Evolutionary conservation across 1,140 invertebrate species (phyloP).

Genomic region (Helicoverpa armigera): DNA sequence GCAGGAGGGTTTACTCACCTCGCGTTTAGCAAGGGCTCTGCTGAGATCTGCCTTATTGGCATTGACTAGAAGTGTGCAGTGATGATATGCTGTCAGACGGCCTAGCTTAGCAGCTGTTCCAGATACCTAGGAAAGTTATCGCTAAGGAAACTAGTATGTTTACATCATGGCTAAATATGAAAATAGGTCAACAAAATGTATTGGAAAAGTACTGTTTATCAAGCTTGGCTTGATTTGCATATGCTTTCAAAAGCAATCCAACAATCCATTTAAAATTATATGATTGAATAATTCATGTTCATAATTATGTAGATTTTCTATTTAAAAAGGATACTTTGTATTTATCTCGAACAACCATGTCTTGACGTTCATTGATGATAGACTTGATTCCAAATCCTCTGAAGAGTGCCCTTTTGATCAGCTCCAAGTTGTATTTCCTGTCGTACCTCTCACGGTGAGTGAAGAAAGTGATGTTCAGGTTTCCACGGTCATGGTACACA

Average conservation of each 20-base stretch:
- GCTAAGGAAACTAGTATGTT: slow-evolving; percentile 40
- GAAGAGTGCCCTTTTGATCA: slow-evolving; percentile 93
- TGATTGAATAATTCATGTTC: no score
- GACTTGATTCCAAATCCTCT: slow-evolving; percentile 92
- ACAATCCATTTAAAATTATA: no score
- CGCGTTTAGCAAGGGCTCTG: slow-evolving; percentile 89
- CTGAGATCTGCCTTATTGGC: slow-evolving; percentile 92
- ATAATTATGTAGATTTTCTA: background rate
- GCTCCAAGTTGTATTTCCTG: slow-evolving; percentile 93
- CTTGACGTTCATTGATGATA: slow-evolving; percentile 92
- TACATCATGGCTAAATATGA: background rate
- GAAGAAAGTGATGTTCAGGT: slow-evolving; percentile 97
- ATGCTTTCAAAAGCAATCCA: no score
- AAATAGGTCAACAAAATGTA: no score
- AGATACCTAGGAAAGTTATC: slow-evolving; percentile 46
- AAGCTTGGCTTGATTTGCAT: no score
- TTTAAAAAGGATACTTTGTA: slow-evolving; percentile 91
- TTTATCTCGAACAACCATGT: slow-evolving; percentile 93
- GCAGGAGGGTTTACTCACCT: slow-evolving; percentile 86
- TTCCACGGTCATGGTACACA: slow-evolving; percentile 98
- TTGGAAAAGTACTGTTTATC: background rate
- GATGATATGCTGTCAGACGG: slow-evolving; percentile 95
- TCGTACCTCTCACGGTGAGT: slow-evolving; percentile 92
- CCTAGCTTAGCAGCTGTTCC: slow-evolving; percentile 97
- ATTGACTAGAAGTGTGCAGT: slow-evolving; percentile 96